phyloP scores from a whole-genome alignment of 2,888 invertebrate species.

The Drosophila kanekoi region DNA sequence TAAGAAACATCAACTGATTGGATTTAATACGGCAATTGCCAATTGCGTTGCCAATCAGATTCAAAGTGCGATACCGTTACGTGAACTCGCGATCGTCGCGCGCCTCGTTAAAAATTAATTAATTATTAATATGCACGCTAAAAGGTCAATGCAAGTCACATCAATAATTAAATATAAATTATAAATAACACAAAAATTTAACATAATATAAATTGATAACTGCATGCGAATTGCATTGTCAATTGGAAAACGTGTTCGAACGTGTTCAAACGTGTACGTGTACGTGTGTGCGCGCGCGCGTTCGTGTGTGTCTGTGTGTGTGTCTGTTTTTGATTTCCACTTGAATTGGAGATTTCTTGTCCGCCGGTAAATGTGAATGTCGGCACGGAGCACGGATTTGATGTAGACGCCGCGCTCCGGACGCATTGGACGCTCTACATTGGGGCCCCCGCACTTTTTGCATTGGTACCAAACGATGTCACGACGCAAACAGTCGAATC shows the following conservation, averaged over 20 bases:
- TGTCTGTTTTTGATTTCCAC: neutral
- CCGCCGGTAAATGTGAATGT: constrained; percentile 67
- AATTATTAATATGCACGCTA: constrained; percentile 49
- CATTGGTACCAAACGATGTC: constrained; percentile 88
- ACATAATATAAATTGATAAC: constrained; percentile 59
- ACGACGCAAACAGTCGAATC: constrained; percentile 97
- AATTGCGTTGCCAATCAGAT: constrained; percentile 37
- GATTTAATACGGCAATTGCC: constrained; percentile 3
- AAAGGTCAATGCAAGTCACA: constrained; percentile 53
- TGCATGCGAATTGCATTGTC: constrained; percentile 21
- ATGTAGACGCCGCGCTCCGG: constrained; percentile 61
- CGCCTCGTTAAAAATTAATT: constrained; percentile 69
- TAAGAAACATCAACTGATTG: constrained; percentile 31
- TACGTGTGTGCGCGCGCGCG: constrained; percentile 2
- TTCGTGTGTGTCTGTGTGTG: neutral
- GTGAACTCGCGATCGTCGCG: constrained; percentile 49
- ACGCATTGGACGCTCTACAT: constrained; percentile 44
- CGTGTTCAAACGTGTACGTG: constrained; percentile 15
- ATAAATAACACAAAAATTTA: constrained; percentile 9
- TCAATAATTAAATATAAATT: constrained; percentile 30
- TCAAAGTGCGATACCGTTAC: constrained; percentile 17
- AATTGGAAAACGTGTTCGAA: constrained; percentile 16
- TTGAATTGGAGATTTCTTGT: neutral
- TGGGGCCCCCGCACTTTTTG: constrained; percentile 63
- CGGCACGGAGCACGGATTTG: constrained; percentile 47